These are phyloP conservation scores for Trematomus loennbergii DNA, from an alignment of 2,113 vertebrate species.

Conservation along the genomic window DNA sequence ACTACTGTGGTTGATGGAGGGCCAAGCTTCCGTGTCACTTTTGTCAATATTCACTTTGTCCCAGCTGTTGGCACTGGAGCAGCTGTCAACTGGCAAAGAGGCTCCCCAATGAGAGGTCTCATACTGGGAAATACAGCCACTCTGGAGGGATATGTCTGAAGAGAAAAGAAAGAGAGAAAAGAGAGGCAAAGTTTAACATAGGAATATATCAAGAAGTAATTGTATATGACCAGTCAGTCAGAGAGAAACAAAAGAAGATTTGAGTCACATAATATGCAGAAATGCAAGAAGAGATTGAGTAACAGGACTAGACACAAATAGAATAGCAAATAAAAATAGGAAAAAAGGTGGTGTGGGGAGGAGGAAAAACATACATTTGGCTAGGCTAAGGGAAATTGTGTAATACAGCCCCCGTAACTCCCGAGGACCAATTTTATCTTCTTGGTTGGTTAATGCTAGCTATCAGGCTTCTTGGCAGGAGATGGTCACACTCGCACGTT, in stretches of 20 bases:
- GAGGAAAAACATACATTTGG: background rate
- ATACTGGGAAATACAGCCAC: constrained; percentile 92
- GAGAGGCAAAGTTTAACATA: background rate
- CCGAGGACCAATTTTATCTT: constrained; percentile 47
- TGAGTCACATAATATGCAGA: background rate
- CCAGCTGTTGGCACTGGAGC: constrained; percentile 87
- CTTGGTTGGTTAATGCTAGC: constrained; percentile 61
- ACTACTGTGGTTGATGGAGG: constrained; percentile 84
- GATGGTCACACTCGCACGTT: constrained; percentile 50
- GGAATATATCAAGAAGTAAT: background rate
- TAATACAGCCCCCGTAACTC: constrained; percentile 23
- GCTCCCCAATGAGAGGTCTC: constrained; percentile 91
- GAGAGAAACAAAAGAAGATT: background rate
- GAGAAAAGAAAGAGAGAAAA: constrained; percentile 55
- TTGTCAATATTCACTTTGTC: constrained; percentile 92
- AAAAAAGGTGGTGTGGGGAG: background rate
- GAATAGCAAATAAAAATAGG: background rate
- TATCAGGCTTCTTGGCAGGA: constrained; percentile 49
- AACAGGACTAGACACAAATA: background rate
- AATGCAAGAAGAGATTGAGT: background rate
- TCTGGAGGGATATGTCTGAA: constrained; percentile 87
- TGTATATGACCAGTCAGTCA: background rate
- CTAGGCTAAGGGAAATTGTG: constrained; percentile 42
- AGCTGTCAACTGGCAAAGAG: constrained; percentile 85
- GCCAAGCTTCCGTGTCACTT: constrained; percentile 92